Percentiles rank a stretch among this genome's conserved stretches.
These are phyloP conservation scores for Drusus annulatus DNA, from an alignment of 1,140 invertebrate species.

Conservation along the genomic window DNA sequence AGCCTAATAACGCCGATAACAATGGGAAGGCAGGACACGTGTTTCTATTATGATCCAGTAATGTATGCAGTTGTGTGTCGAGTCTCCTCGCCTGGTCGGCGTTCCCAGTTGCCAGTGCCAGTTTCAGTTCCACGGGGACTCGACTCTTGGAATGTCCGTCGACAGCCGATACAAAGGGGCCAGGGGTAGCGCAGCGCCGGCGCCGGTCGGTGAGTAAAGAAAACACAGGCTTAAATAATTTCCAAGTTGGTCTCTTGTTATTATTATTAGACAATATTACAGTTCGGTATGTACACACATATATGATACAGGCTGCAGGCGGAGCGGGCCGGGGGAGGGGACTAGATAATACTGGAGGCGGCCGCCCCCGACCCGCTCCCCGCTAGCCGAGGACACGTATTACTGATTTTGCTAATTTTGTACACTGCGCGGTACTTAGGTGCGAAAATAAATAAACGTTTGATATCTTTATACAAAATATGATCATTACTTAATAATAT, in stretches of 20 bases:
- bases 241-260: conserved; percentile 55
- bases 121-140: too few relatives aligned
- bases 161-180: neutral
- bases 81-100: too few relatives aligned
- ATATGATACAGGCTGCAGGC: conserved; percentile 10
- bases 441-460: conserved; percentile 58
- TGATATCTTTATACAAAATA: conserved; percentile 56
- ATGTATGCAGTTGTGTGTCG: too few relatives aligned
- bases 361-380: conserved; percentile 55
- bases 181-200: neutral
- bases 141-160: neutral
- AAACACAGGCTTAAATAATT: conserved; percentile 46
- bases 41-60: too few relatives aligned
- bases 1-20: too few relatives aligned
- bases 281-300: conserved; percentile 55
- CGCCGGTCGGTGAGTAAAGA: conserved; percentile 10
- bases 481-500: conserved; percentile 46
- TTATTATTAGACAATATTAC: conserved; percentile 56
- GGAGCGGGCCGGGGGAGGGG: conserved; percentile 62
- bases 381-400: conserved; percentile 25
- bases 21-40: too few relatives aligned
- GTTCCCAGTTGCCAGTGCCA: too few relatives aligned
- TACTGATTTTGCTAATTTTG: conserved; percentile 44
- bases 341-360: conserved; percentile 72
- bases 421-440: conserved; percentile 54